These are phyloP conservation scores for Ptilodon capucinus DNA, from an alignment of 2,888 invertebrate species.

Conservation along the genomic window DNA sequence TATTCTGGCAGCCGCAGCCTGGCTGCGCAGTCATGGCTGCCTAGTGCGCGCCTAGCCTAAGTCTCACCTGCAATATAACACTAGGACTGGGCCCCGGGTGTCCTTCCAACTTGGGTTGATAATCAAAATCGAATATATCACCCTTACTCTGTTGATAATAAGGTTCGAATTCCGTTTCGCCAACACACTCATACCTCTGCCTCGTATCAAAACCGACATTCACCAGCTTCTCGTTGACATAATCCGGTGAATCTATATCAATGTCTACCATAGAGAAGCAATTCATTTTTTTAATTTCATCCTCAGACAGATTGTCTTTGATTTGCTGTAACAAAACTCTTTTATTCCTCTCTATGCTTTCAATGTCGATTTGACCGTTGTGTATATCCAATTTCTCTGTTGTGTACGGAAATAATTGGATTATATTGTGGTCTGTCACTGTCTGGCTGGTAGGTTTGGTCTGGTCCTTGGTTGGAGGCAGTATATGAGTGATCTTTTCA, in stretches of 20 bases:
- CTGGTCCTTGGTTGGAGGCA: constrained; percentile 38
- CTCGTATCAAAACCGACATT: constrained; percentile 67
- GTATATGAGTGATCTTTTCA: constrained; percentile 42
- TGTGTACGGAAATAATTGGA: constrained; percentile 59
- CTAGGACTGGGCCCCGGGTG: constrained; percentile 98
- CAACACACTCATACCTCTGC: constrained; percentile 50
- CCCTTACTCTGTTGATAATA: constrained; percentile 59
- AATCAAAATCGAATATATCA: constrained; percentile 90
- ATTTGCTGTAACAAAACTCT: constrained; percentile 50
- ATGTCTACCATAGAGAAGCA: constrained; percentile 78
- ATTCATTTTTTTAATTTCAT: constrained; percentile 56
- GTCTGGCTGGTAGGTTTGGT: constrained; percentile 9
- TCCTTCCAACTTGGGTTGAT: constrained; percentile 89
- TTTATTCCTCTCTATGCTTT: constrained; percentile 69
- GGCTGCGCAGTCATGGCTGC: too few species aligned
- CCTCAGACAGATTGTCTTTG: constrained; percentile 41
- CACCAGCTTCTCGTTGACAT: constrained; percentile 59
- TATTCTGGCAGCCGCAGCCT: too few species aligned
- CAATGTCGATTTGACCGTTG: constrained; percentile 56
- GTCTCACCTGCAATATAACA: constrained; percentile 91
- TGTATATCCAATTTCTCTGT: constrained; percentile 26
- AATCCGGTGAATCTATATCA: constrained; percentile 59
- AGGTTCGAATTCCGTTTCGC: constrained; percentile 45
- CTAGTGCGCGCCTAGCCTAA: too few species aligned
- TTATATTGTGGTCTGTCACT: constrained; percentile 13